phyloP scores from a whole-genome alignment of 2,113 vertebrate species.

The Haemorhous mexicanus region DNA sequence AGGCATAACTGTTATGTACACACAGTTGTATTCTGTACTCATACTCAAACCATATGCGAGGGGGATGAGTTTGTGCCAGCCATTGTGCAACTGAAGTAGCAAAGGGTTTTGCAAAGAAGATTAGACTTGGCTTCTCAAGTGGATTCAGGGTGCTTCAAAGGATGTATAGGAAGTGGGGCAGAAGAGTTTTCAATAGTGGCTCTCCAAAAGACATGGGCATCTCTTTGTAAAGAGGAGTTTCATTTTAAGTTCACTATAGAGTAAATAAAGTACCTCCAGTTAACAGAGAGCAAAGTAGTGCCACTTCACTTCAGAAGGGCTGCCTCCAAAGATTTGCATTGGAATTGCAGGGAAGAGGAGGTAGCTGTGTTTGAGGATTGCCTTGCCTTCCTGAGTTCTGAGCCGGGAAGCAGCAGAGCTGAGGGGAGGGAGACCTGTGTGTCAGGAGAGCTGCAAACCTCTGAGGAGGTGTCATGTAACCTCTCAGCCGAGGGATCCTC shows the following conservation, averaged over 20 bases:
- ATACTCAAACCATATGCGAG: fast-evolving
- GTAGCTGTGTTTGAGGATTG: background rate
- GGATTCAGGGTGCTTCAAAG: background rate
- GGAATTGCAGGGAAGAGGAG: background rate
- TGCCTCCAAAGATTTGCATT: background rate
- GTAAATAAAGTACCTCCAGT: background rate
- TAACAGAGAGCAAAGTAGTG: background rate
- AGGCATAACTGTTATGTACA: background rate
- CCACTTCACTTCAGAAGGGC: background rate
- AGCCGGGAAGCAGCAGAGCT: background rate
- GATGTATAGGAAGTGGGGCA: background rate
- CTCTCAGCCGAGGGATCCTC: background rate
- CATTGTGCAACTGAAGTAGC: background rate
- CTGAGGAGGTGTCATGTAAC: constrained; percentile 22
- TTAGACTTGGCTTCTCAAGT: background rate
- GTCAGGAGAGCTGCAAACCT: background rate
- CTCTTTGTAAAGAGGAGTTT: background rate
- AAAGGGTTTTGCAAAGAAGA: background rate
- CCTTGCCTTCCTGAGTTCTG: background rate
- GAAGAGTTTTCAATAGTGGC: background rate
- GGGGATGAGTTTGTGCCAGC: background rate
- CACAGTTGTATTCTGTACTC: background rate
- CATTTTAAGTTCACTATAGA: background rate
- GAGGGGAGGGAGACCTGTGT: background rate
- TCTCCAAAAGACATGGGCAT: background rate